Evolutionary conservation across 2,888 invertebrate species (phyloP).

Genomic region (Busseola fusca): DNA sequence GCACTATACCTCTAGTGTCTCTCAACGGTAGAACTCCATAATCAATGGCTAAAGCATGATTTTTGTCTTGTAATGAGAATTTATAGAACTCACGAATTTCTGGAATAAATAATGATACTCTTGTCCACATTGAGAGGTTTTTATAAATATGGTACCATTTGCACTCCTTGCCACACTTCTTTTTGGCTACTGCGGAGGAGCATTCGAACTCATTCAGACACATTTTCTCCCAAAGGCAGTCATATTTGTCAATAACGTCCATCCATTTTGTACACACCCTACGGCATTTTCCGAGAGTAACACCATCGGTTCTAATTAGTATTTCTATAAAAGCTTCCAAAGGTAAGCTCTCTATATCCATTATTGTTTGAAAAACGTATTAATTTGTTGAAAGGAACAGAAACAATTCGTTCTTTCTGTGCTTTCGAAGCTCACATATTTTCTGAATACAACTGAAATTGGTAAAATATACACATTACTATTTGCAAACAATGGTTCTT

Average conservation of each 20-base stretch:
- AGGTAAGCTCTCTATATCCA: slow-evolving; percentile 71
- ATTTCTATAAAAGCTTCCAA: slow-evolving; percentile 79
- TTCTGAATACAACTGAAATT: slow-evolving; percentile 29
- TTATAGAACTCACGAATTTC: slow-evolving; percentile 76
- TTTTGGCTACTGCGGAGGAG: slow-evolving; percentile 77
- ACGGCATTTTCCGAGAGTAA: slow-evolving; percentile 74
- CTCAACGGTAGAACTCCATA: slow-evolving; percentile 77
- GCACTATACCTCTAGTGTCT: slow-evolving; percentile 74
- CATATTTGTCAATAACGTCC: slow-evolving; percentile 72
- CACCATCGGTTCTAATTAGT: slow-evolving; percentile 73
- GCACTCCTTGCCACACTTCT: slow-evolving; percentile 73
- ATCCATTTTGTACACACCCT: slow-evolving; percentile 79
- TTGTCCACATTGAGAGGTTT: slow-evolving; percentile 76
- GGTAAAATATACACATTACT: slow-evolving; percentile 9
- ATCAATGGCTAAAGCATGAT: slow-evolving; percentile 73
- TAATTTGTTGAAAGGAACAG: not conserved
- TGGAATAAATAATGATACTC: slow-evolving; percentile 65
- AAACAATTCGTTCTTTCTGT: not conserved
- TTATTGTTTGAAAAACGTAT: slow-evolving; percentile 44
- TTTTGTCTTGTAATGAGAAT: slow-evolving; percentile 74
- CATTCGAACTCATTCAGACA: slow-evolving; percentile 74
- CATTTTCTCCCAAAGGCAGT: slow-evolving; percentile 76
- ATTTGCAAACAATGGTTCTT: not conserved
- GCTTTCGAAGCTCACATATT: slow-evolving; percentile 29
- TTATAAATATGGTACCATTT: slow-evolving; percentile 80